Percentiles rank a stretch among this genome's conserved stretches.
Evolutionary conservation across 2,797 vertebrate species (phyloP).

Genomic region (Erpetoichthys calabaricus): DNA sequence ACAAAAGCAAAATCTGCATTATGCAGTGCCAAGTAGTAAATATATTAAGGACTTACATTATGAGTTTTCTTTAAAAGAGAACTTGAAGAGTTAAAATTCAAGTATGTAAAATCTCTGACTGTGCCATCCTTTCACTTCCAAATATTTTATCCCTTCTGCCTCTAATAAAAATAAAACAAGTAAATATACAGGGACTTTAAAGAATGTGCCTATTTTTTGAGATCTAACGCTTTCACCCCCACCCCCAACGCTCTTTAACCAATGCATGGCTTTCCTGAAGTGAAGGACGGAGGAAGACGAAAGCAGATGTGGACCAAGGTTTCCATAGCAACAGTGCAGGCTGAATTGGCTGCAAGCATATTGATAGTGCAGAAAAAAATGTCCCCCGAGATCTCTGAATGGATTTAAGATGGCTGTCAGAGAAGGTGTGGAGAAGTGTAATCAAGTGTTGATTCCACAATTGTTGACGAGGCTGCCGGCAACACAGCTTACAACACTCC

Average conservation of each 20-base stretch:
- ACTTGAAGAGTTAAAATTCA: too few species aligned
- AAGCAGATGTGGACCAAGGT: slow-evolving; percentile 43
- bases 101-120: too few species aligned
- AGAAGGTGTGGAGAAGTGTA: slow-evolving; percentile 10
- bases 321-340: slow-evolving; percentile 55
- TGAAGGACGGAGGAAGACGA: slow-evolving; percentile 20
- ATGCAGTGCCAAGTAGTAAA: too few species aligned
- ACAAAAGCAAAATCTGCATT: too few species aligned
- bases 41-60: too few species aligned
- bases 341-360: slow-evolving; percentile 48
- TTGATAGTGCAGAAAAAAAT: slow-evolving; percentile 44
- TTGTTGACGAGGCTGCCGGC: background rate
- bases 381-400: slow-evolving; percentile 48
- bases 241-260: background rate
- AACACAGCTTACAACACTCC: background rate
- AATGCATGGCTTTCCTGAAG: background rate
- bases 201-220: background rate
- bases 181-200: background rate
- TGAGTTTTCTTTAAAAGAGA: too few species aligned
- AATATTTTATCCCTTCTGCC: too few species aligned
- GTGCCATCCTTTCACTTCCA: too few species aligned
- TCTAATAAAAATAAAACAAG: background rate
- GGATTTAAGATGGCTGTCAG: slow-evolving; percentile 39
- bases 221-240: too few species aligned
- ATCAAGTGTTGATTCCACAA: background rate